Evolutionary conservation across 2,797 vertebrate species (phyloP).

Genomic region (Echeneis naucrates): DNA sequence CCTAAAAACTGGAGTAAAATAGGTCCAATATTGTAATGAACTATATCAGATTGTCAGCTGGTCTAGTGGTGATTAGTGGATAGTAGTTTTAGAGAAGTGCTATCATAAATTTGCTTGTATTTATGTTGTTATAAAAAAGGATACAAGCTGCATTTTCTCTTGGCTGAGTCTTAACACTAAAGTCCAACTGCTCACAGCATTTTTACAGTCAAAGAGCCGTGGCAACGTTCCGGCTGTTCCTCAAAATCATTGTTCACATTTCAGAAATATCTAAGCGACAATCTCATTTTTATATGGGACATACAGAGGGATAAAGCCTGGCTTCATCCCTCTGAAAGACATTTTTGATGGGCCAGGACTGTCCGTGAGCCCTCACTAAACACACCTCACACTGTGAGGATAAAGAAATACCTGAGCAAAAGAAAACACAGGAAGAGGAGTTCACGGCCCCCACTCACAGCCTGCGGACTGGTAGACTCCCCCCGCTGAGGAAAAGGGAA

Average conservation of each 20-base stretch:
- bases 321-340: too few species aligned
- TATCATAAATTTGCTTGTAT: neutral
- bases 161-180: neutral
- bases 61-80: too few species aligned
- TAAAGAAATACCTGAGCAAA: slow-evolving; percentile 7
- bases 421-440: slow-evolving; percentile 16
- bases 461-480: neutral
- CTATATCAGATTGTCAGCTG: too few species aligned
- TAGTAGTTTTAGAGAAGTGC: too few species aligned
- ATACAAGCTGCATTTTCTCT: too few species aligned
- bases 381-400: slow-evolving; percentile 7
- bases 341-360: neutral
- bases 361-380: slow-evolving; percentile 5
- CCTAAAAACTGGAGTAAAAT: neutral
- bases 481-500: slow-evolving; percentile 3
- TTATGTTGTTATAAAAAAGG: too few species aligned
- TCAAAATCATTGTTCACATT: neutral
- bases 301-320: neutral
- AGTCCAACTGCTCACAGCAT: neutral
- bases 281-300: neutral
- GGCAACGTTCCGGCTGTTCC: neutral
- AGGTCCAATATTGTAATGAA: too few species aligned
- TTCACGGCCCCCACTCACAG: neutral
- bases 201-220: neutral
- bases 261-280: neutral